A percentile compares a stretch with the other conserved stretches of the same genome.
phyloP scores from a whole-genome alignment of 2,888 invertebrate species.

The Exocentrus adspersus region DNA sequence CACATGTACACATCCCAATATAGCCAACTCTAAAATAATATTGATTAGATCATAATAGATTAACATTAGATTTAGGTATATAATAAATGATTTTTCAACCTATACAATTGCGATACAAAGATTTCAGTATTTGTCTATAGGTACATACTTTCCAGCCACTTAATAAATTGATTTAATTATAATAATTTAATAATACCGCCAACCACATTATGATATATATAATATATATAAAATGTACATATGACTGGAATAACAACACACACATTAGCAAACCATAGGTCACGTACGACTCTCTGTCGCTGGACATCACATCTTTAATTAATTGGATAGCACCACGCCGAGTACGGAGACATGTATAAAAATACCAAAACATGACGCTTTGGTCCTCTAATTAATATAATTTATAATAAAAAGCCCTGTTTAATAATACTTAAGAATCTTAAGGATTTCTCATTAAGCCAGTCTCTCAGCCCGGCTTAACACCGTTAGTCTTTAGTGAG shows the following conservation, averaged over 20 bases:
- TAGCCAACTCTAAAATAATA: conserved; percentile 57
- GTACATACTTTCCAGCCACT: conserved; percentile 60
- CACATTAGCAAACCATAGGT: conserved; percentile 40
- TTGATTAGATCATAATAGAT: conserved; percentile 61
- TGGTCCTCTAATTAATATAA: conserved; percentile 60
- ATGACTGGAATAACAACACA: conserved; percentile 62
- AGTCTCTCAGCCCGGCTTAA: conserved; percentile 15
- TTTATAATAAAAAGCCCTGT: conserved; percentile 61
- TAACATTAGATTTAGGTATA: conserved; percentile 56
- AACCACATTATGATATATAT: conserved; percentile 51
- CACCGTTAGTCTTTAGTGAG: conserved; percentile 21
- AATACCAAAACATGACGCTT: conserved; percentile 62
- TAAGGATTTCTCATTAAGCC: conserved; percentile 23
- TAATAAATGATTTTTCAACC: conserved; percentile 56
- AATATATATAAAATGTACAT: conserved; percentile 57
- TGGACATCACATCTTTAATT: conserved; percentile 55
- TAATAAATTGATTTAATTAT: conserved; percentile 54
- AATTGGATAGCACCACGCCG: conserved; percentile 62
- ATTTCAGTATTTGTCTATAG: conserved; percentile 41
- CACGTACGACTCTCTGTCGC: conserved; percentile 20
- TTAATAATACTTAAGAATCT: conserved; percentile 60
- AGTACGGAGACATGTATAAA: conserved; percentile 63
- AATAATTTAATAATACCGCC: conserved; percentile 60
- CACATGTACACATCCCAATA: conserved; percentile 45
- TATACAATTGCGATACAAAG: conserved; percentile 52